These are phyloP conservation scores for Rutilus rutilus DNA, from an alignment of 2,113 vertebrate species.

Conservation along the genomic window DNA sequence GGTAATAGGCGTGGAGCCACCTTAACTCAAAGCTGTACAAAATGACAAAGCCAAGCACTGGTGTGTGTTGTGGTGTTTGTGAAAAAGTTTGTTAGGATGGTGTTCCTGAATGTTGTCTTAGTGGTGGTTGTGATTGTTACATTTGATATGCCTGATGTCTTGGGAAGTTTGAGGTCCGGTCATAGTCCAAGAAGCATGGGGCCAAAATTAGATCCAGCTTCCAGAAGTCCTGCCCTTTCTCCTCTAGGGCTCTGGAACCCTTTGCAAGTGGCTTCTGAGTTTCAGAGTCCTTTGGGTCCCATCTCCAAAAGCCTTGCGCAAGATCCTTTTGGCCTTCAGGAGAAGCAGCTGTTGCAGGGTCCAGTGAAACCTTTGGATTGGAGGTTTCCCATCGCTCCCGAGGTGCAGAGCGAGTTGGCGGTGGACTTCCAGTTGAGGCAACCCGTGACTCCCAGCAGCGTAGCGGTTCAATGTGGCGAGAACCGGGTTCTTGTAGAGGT, in stretches of 20 bases:
- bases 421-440: slow-evolving; percentile 48
- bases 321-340: neutral
- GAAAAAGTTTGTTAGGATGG: neutral
- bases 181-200: neutral
- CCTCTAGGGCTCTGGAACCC: neutral
- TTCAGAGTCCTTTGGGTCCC: neutral
- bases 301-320: neutral
- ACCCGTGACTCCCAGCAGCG: slow-evolving; percentile 18
- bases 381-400: slow-evolving; percentile 48
- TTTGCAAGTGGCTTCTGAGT: neutral
- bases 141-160: neutral
- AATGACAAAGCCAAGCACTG: neutral
- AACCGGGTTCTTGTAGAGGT: slow-evolving; percentile 61
- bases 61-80: neutral
- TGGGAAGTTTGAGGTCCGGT: neutral
- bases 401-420: neutral
- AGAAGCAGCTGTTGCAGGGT: slow-evolving; percentile 40
- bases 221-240: neutral
- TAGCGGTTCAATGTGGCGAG: slow-evolving; percentile 55
- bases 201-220: neutral
- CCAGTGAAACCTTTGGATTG: slow-evolving; percentile 47
- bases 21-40: neutral
- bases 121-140: neutral
- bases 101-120: neutral
- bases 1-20: neutral